phyloP scores from a whole-genome alignment of 2,888 invertebrate species.

The Tortrix viridana region DNA sequence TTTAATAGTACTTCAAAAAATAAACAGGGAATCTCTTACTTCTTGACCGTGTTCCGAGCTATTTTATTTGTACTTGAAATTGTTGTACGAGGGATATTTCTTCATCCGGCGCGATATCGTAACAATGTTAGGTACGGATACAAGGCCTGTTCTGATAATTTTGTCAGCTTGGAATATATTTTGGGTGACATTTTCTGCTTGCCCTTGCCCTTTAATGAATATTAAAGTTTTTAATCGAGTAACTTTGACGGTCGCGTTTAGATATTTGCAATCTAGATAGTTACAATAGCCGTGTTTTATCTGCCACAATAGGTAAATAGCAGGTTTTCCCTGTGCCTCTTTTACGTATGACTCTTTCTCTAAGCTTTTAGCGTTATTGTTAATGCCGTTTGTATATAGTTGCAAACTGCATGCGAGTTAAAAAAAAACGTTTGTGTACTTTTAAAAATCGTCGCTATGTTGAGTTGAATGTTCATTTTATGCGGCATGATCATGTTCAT shows the following conservation, averaged over 20 bases:
- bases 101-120: slow-evolving; percentile 32
- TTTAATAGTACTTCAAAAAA: slow-evolving; percentile 45
- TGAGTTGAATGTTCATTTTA: background rate
- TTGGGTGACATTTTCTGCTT: slow-evolving; percentile 15
- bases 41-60: slow-evolving; percentile 61
- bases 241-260: no score
- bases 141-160: slow-evolving; percentile 8
- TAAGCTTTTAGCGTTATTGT: background rate
- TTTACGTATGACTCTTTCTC: background rate
- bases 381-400: background rate
- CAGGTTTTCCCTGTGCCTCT: background rate
- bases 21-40: slow-evolving; percentile 67
- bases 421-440: slow-evolving; percentile 5
- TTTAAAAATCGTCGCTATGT: slow-evolving; percentile 8
- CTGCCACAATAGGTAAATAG: slow-evolving; percentile 4
- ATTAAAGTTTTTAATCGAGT: no score
- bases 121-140: slow-evolving; percentile 43
- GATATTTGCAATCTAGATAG: no score
- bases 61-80: slow-evolving; percentile 54
- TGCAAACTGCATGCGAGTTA: background rate
- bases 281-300: background rate
- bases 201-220: slow-evolving; percentile 29
- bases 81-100: slow-evolving; percentile 36
- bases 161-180: slow-evolving; percentile 6
- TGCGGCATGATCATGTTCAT: no score